A percentile compares a stretch with the other conserved stretches of the same genome.
These are phyloP conservation scores for Camelus bactrianus DNA, from an alignment of 2,113 vertebrate genomes.

Conservation along the genomic window DNA sequence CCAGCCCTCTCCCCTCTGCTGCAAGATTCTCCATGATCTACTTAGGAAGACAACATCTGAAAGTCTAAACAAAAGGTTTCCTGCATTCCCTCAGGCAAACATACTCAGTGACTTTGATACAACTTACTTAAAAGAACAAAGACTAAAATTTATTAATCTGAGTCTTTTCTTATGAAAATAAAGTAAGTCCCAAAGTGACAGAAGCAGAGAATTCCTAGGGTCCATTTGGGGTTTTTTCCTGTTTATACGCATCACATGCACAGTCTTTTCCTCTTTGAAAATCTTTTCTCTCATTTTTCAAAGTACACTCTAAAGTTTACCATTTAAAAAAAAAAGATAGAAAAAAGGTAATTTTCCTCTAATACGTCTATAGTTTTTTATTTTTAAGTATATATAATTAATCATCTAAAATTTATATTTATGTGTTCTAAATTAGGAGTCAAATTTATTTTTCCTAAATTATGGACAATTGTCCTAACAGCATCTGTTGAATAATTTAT, in stretches of 20 bases:
- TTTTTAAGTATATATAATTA: constrained; percentile 1
- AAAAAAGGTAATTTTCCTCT: neutral
- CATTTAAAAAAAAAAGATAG: neutral
- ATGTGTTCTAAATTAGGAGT: constrained; percentile 7
- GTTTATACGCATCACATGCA: neutral
- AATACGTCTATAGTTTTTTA: neutral
- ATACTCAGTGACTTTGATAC: neutral
- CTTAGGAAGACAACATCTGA: neutral
- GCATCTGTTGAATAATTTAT: neutral
- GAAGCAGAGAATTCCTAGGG: neutral
- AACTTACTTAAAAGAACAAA: constrained; percentile 3
- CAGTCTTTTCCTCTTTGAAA: neutral
- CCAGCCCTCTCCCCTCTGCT: neutral
- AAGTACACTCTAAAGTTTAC: neutral
- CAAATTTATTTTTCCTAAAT: neutral
- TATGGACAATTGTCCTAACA: neutral
- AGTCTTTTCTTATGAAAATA: neutral
- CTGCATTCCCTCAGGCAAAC: neutral
- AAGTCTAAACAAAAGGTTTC: neutral
- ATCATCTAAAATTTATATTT: neutral
- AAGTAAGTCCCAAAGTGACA: neutral
- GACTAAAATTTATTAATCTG: neutral
- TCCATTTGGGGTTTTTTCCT: neutral
- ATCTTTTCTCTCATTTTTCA: neutral
- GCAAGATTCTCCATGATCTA: neutral